Evolutionary conservation across 2,797 vertebrate genomes (phyloP).

Genomic region (Chaetodon trifasciatus): DNA sequence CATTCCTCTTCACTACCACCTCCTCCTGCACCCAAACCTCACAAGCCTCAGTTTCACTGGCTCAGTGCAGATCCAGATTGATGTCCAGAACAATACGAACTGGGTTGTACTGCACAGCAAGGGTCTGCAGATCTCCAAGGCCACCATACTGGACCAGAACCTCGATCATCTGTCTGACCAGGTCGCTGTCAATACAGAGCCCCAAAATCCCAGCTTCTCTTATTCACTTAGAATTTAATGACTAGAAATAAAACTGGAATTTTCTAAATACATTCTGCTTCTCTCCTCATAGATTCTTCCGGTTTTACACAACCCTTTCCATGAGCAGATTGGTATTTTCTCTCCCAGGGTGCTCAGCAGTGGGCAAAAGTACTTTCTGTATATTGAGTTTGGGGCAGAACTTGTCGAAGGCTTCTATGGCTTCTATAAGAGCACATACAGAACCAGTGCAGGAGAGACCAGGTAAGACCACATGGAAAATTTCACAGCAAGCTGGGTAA

Average conservation of each 20-base stretch:
- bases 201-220: neutral
- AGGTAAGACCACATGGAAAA: conserved; percentile 66
- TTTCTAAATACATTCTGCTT: neutral
- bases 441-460: conserved; percentile 80
- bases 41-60: conserved; percentile 82
- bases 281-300: conserved; percentile 74
- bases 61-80: conserved; percentile 84
- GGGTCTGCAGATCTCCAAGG: conserved; percentile 80
- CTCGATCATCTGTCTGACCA: conserved; percentile 75
- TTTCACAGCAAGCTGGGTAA: conserved; percentile 4
- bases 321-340: conserved; percentile 88
- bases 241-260: neutral
- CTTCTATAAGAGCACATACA: conserved; percentile 88
- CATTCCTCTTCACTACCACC: conserved; percentile 83
- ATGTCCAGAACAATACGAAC: conserved; percentile 85
- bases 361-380: conserved; percentile 85
- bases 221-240: neutral
- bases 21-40: conserved; percentile 86
- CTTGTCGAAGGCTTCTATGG: conserved; percentile 85
- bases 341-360: conserved; percentile 83
- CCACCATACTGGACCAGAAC: conserved; percentile 81
- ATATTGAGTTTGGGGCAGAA: conserved; percentile 83
- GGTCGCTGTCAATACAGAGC: conserved; percentile 53
- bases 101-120: conserved; percentile 86
- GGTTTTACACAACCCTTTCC: conserved; percentile 84